Conservation (phyloP, 1,140 invertebrate species). For the Holotrichia oblita region DNA sequence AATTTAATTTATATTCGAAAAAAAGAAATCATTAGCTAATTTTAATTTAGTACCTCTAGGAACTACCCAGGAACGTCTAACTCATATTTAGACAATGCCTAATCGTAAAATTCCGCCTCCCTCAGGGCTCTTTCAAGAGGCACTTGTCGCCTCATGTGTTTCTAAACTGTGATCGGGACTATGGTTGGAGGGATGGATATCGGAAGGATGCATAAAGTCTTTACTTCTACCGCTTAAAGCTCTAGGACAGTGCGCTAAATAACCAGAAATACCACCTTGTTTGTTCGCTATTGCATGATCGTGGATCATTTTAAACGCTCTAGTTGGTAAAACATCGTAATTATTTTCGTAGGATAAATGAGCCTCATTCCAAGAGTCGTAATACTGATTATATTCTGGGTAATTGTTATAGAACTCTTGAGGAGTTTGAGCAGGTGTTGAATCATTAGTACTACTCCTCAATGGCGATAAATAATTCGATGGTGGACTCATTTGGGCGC, state of each 20-base stretch:
- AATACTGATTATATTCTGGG: conserved; percentile 63
- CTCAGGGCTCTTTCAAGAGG: conserved; percentile 53
- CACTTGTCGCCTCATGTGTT: conserved; percentile 54
- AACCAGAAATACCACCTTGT: conserved; percentile 55
- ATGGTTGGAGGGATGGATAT: neutral
- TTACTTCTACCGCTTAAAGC: conserved; percentile 66
- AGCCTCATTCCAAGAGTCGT: conserved; percentile 67
- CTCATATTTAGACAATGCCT: conserved; percentile 42
- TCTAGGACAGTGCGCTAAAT: conserved; percentile 64
- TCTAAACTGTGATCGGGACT: conserved; percentile 47
- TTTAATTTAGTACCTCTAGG: conserved; percentile 46
- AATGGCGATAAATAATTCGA: conserved; percentile 53
- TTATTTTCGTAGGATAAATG: conserved; percentile 47
- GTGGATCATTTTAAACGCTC: conserved; percentile 63
- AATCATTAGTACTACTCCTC: conserved; percentile 44
- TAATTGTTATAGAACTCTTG: conserved; percentile 60
- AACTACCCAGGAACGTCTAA: conserved; percentile 41
- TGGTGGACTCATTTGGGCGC: conserved; percentile 58
- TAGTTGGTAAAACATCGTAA: conserved; percentile 65
- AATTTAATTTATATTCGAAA: conserved; percentile 46
- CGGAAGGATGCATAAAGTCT: conserved; percentile 2
- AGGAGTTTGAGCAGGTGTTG: conserved; percentile 61
- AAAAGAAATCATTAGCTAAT: conserved; percentile 41
- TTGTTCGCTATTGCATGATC: conserved; percentile 50
- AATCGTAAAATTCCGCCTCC: conserved; percentile 50